Evolutionary conservation across 2,113 vertebrate species (phyloP), one percentile per base, ranked within the genome.

Genomic region (Sander lucioperca): DNA sequence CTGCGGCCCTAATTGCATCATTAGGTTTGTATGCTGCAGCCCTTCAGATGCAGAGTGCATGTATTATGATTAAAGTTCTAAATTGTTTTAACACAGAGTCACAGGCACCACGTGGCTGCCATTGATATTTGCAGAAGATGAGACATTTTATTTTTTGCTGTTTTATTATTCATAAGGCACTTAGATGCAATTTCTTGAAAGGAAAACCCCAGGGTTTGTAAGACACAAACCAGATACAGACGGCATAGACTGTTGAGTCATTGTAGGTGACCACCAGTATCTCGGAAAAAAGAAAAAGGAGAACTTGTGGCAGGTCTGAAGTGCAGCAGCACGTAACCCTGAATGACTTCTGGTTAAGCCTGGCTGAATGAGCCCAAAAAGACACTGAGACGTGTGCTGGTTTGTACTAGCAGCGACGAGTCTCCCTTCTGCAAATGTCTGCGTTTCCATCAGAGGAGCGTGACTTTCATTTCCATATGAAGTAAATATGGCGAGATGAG

Each of bases 391-490:
- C 23, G 3, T 13, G 6, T 14, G 58, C 80, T 61, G 80, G 74
- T 84, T 25, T 75, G 59, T 78, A 80, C n/a, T 61, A 62, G 84
- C 48, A 9, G 57, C 27, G 27, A 80, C 57, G 7, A 25, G 77
- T 51, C 50, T 75, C 79, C 56, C 62, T 9, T 39, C n/a, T 79
- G 64, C 70, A 79, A 76, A 84, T 7, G 23, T 77, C 50, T 81
- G 51, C 0, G 61, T 75, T 58, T 83, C 72, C 78, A 61, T 67
- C 36, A 25, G 74, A 79, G 63, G 15, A 85, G 70, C 54, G 0
- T n/a, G 79, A 83, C 79, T 67, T 86, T 83, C 79, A 77, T 85
- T 85, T 85, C 85, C 80, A 78, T 43, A 63, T 81, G 80, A 89
- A 82, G 74, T 84, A 79, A 82, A 84, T 64, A 68, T 33, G 61